phyloP scores from a whole-genome alignment of 2,888 invertebrate genomes.

The Noctua pronuba region DNA sequence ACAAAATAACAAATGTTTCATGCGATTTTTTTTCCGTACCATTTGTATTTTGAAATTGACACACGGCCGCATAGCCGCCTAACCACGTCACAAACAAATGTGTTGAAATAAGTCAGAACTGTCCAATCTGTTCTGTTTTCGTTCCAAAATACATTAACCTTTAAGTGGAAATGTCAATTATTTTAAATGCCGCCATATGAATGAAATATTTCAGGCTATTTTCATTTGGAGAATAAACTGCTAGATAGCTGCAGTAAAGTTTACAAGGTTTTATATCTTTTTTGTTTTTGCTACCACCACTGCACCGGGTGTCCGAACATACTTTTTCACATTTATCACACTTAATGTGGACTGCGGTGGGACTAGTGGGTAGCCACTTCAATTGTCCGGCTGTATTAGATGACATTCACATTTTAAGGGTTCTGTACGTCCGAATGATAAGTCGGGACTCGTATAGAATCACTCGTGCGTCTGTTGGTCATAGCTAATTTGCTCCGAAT shows the following conservation, averaged over 20 bases:
- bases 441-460: background rate
- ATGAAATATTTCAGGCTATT: constrained; percentile 9
- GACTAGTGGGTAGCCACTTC: constrained; percentile 25
- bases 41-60: background rate
- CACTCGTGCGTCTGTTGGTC: background rate
- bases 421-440: background rate
- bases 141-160: constrained; percentile 25
- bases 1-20: background rate
- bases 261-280: constrained; percentile 4
- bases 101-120: background rate
- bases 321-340: constrained; percentile 54
- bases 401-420: constrained; percentile 8
- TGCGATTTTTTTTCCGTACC: background rate
- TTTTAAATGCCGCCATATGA: constrained; percentile 20
- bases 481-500: background rate
- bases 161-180: constrained; percentile 20
- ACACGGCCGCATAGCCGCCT: background rate
- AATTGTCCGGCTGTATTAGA: constrained; percentile 41
- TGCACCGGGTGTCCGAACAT: constrained; percentile 1
- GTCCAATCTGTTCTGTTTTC: constrained; percentile 12
- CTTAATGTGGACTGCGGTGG: constrained; percentile 27
- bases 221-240: background rate
- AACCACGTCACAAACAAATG: background rate
- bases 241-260: constrained; percentile 12
- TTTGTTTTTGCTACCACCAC: background rate